Conservation (phyloP, 2,797 vertebrate genomes). For the Crenuchus spilurus region DNA sequence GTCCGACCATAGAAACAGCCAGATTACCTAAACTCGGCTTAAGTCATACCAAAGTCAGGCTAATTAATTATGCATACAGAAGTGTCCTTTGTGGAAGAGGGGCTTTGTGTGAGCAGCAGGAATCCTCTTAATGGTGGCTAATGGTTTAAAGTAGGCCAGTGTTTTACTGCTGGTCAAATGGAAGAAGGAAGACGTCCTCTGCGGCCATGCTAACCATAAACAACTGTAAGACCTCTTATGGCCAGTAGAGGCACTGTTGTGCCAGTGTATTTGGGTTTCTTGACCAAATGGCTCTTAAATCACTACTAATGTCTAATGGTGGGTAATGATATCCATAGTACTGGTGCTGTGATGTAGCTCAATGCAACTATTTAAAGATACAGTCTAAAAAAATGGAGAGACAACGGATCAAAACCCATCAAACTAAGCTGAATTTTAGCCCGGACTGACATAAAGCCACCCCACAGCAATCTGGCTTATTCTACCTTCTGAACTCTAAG, state of each 20-base stretch:
- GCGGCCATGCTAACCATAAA: background rate
- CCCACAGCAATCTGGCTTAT: no score
- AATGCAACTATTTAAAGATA: no score
- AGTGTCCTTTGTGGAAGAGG: background rate
- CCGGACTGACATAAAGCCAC: no score
- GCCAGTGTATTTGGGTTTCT: background rate
- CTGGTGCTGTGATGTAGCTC: no score
- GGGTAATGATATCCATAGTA: no score
- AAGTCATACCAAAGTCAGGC: background rate
- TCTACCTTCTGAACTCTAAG: no score
- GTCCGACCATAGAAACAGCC: background rate
- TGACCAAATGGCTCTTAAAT: background rate
- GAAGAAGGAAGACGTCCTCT: background rate
- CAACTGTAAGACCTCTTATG: background rate
- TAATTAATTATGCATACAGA: background rate
- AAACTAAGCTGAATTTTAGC: no score
- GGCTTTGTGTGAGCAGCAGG: background rate
- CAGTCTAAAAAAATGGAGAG: no score
- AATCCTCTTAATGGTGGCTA: background rate
- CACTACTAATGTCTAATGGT: background rate
- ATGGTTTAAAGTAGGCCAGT: conserved; percentile 19
- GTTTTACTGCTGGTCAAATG: background rate
- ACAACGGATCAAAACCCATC: no score
- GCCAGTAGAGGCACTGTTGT: conserved; percentile 24
- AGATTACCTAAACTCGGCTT: background rate